Conservation (phyloP, 2,797 vertebrate species). For the Heteromormyrus szaboi region DNA sequence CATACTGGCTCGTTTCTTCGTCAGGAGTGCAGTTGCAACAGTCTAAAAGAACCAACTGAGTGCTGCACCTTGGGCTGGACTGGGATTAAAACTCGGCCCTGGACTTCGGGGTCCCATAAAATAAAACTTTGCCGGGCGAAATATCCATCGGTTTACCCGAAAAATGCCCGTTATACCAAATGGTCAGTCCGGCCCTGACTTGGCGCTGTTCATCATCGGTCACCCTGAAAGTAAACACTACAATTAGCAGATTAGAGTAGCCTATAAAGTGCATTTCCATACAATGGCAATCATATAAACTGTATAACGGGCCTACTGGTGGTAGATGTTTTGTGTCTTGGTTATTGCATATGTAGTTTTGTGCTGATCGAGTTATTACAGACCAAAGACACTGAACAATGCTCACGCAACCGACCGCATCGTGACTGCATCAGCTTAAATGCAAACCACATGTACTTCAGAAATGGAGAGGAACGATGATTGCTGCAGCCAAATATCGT, state of each 20-base stretch:
- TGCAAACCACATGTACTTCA: conserved; percentile 9
- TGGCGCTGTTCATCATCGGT: neutral
- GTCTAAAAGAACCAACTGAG: neutral
- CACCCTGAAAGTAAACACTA: neutral
- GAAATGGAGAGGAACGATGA: neutral
- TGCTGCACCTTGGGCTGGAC: neutral
- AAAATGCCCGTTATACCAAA: neutral
- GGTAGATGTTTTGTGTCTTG: neutral
- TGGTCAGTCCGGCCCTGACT: neutral
- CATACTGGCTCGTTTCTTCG: neutral
- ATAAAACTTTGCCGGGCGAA: neutral
- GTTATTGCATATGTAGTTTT: neutral
- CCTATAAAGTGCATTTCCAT: neutral
- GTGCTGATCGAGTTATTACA: neutral
- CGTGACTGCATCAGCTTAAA: neutral
- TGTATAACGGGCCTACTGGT: neutral
- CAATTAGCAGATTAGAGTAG: neutral
- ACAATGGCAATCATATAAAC: neutral
- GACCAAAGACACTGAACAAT: neutral
- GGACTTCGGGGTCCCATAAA: neutral
- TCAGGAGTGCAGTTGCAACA: neutral
- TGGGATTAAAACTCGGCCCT: neutral
- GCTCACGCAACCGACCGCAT: neutral
- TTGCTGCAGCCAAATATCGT: neutral
- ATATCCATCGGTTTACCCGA: neutral